Conservation (phyloP, 2,888 invertebrate species). For the Drosophila subsilvestris region DNA sequence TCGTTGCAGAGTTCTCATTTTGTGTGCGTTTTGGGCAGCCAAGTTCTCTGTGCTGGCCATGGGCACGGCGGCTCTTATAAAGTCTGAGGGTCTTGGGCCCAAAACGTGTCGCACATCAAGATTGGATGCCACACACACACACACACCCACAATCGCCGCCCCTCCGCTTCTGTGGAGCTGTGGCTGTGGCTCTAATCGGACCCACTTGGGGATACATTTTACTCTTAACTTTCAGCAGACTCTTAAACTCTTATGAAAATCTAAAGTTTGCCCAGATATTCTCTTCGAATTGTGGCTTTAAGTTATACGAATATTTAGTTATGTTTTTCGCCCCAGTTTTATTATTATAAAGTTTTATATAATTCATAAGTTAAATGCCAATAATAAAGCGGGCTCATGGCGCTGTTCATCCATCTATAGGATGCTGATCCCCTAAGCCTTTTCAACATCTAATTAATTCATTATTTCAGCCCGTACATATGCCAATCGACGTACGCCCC, state of each 20-base stretch:
- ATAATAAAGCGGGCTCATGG: constrained; percentile 17
- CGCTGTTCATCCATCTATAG: constrained; percentile 9
- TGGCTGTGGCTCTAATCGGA: constrained; percentile 15
- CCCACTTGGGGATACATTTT: constrained; percentile 12
- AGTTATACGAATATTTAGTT: constrained; percentile 18
- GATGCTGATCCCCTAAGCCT: constrained; percentile 40
- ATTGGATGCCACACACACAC: constrained; percentile 34
- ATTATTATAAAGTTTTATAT: constrained; percentile 14
- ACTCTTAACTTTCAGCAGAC: constrained; percentile 11
- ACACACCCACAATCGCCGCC: background rate
- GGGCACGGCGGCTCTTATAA: constrained; percentile 61
- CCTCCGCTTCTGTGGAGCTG: too few species aligned
- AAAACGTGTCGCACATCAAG: constrained; percentile 66
- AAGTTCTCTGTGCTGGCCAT: constrained; percentile 42
- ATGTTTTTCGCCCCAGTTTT: constrained; percentile 4
- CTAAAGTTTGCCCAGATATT: constrained; percentile 1
- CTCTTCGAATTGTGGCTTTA: constrained; percentile 14
- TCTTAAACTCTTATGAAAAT: background rate
- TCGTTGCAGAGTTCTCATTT: constrained; percentile 54
- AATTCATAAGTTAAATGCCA: constrained; percentile 25
- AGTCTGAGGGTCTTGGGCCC: constrained; percentile 57
- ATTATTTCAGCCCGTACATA: constrained; percentile 30
- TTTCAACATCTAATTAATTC: constrained; percentile 30
- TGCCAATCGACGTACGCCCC: constrained; percentile 43
- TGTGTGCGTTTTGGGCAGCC: constrained; percentile 35